Evolutionary conservation across 1,140 invertebrate species (phyloP).

Genomic region (Drosophila subobscura): DNA sequence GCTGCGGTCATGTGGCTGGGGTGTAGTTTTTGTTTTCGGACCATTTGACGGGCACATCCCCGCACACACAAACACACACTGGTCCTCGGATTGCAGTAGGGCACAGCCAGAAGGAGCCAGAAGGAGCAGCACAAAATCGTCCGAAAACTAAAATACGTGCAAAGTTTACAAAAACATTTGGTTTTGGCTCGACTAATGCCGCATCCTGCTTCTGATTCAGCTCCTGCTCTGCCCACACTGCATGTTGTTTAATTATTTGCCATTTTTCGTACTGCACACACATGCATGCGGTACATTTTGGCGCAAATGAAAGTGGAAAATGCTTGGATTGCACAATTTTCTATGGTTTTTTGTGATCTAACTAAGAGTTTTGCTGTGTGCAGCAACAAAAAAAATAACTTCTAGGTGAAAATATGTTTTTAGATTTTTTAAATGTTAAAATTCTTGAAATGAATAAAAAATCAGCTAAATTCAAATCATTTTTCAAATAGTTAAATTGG

Average conservation of each 20-base stretch:
- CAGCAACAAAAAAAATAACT: background rate
- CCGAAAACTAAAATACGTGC: conserved; percentile 73
- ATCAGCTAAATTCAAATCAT: too few species aligned
- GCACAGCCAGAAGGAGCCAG: conserved; percentile 14
- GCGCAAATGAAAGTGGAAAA: background rate
- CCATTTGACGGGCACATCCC: conserved; percentile 58
- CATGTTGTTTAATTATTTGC: conserved; percentile 72
- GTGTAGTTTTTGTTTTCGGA: conserved; percentile 69
- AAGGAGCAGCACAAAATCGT: conserved; percentile 59
- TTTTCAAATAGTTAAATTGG: too few species aligned
- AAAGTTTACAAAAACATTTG: conserved; percentile 75
- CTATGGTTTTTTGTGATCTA: conserved; percentile 9
- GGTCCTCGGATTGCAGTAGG: background rate
- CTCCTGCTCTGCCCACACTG: conserved; percentile 5
- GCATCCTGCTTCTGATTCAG: conserved; percentile 32
- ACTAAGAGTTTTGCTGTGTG: background rate
- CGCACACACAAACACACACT: conserved; percentile 23
- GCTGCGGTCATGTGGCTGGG: conserved; percentile 41
- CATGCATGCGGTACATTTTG: background rate
- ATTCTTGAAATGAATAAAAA: too few species aligned
- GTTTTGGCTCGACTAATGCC: conserved; percentile 38
- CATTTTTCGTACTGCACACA: conserved; percentile 24
- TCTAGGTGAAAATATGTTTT: background rate
- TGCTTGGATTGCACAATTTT: conserved; percentile 19
- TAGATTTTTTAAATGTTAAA: too few species aligned